Evolutionary conservation across 2,888 invertebrate genomes (phyloP).

Genomic region (Pollenia labialis): DNA sequence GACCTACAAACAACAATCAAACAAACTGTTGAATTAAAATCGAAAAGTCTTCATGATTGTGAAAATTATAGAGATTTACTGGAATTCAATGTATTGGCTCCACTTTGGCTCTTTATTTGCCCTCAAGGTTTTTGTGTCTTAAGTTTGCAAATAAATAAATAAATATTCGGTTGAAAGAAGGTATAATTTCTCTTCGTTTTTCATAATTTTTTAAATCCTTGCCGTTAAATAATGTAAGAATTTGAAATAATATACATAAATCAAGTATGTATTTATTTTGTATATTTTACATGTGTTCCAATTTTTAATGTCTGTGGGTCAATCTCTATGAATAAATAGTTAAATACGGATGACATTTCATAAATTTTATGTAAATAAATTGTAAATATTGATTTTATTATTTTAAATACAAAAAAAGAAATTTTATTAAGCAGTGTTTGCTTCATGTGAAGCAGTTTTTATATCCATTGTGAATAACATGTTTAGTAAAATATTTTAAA

Average conservation of each 20-base stretch:
- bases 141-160: constrained; percentile 15
- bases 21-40: constrained; percentile 42
- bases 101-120: constrained; percentile 65
- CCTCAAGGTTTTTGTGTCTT: constrained; percentile 52
- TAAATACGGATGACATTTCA: background rate
- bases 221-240: background rate
- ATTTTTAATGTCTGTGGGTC: constrained; percentile 61
- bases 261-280: background rate
- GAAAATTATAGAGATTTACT: constrained; percentile 68
- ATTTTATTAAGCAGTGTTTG: too few species aligned
- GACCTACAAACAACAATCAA: background rate
- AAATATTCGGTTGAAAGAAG: background rate
- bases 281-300: constrained; percentile 63
- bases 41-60: constrained; percentile 55
- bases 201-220: background rate
- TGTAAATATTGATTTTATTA: constrained; percentile 32
- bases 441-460: too few species aligned
- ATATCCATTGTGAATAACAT: too few species aligned
- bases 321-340: constrained; percentile 17
- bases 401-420: background rate
- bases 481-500: background rate
- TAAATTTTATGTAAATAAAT: constrained; percentile 51
- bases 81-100: constrained; percentile 67
- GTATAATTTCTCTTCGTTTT: constrained; percentile 23
- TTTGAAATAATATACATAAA: constrained; percentile 11